These are phyloP conservation scores for Lepisosteus osseus DNA, from an alignment of 2,113 vertebrate genomes.

Conservation along the genomic window DNA sequence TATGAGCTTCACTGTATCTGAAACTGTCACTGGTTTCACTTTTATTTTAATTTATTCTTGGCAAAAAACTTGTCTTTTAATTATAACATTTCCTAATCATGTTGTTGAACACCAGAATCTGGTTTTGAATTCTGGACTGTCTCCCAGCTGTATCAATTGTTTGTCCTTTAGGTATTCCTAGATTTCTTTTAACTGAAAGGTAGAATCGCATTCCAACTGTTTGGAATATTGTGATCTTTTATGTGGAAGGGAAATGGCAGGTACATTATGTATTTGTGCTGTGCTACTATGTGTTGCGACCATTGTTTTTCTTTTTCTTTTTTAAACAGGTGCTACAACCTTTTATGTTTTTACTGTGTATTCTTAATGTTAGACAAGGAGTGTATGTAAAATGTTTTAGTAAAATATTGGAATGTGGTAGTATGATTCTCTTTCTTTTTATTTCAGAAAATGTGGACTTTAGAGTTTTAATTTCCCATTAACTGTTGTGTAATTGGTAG, in stretches of 20 bases:
- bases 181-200: constrained; percentile 75
- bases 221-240: constrained; percentile 50
- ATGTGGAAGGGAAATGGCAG: constrained; percentile 51
- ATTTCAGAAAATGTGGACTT: background rate
- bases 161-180: constrained; percentile 61
- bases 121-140: constrained; percentile 75
- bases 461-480: background rate
- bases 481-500: background rate
- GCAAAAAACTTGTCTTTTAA: constrained; percentile 37
- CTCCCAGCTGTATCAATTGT: constrained; percentile 65
- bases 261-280: constrained; percentile 70
- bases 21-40: too few relatives aligned
- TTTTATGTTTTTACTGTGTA: constrained; percentile 79
- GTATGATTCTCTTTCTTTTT: constrained; percentile 28
- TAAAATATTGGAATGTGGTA: constrained; percentile 76
- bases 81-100: constrained; percentile 60
- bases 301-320: constrained; percentile 50
- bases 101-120: constrained; percentile 79
- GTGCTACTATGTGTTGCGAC: constrained; percentile 70
- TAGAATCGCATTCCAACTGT: constrained; percentile 37
- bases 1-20: too few relatives aligned
- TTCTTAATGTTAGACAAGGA: constrained; percentile 78
- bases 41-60: constrained; percentile 3
- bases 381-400: constrained; percentile 84
- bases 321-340: constrained; percentile 61